Percentiles rank a stretch among this genome's conserved stretches.
phyloP scores from a whole-genome alignment of 2,888 invertebrate species.

The Hemithea aestivaria region DNA sequence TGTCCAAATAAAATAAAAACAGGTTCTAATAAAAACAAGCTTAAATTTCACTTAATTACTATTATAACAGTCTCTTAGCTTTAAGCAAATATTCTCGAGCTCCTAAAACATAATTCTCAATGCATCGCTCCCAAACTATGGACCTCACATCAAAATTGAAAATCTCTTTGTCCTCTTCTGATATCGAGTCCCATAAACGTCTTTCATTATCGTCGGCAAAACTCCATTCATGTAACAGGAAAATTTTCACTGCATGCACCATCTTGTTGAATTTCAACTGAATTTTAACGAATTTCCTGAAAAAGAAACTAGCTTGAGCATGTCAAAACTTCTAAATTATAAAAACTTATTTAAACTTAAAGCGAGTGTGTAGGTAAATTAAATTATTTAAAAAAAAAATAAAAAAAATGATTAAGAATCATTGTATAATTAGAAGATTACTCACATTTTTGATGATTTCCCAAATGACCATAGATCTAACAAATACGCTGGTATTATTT shows the following conservation, averaged over 20 bases:
- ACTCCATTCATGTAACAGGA: constrained; percentile 29
- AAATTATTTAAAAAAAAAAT: too few relatives aligned
- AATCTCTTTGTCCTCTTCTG: constrained; percentile 23
- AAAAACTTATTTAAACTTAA: too few relatives aligned
- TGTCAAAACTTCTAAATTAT: too few relatives aligned
- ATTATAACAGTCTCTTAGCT: too few relatives aligned
- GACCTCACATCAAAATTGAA: constrained; percentile 32
- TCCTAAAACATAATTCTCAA: constrained; percentile 29
- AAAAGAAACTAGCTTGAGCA: too few relatives aligned
- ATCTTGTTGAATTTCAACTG: constrained; percentile 26
- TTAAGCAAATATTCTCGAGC: constrained; percentile 23
- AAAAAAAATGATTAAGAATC: too few relatives aligned
- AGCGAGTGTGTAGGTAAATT: too few relatives aligned
- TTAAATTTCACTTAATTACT: too few relatives aligned
- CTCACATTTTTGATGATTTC: too few relatives aligned
- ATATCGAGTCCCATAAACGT: constrained; percentile 19
- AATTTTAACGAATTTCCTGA: constrained; percentile 36
- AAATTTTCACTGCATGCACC: constrained; percentile 21
- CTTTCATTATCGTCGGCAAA: constrained; percentile 30
- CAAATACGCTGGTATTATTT: constrained; percentile 38
- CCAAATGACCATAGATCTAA: constrained; percentile 26
- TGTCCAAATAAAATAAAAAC: too few relatives aligned
- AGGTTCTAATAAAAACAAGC: too few relatives aligned
- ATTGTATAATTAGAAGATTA: neutral
- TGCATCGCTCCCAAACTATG: constrained; percentile 30